phyloP scores from a whole-genome alignment of 1,140 invertebrate genomes.

The Tetragnatha versicolor region DNA sequence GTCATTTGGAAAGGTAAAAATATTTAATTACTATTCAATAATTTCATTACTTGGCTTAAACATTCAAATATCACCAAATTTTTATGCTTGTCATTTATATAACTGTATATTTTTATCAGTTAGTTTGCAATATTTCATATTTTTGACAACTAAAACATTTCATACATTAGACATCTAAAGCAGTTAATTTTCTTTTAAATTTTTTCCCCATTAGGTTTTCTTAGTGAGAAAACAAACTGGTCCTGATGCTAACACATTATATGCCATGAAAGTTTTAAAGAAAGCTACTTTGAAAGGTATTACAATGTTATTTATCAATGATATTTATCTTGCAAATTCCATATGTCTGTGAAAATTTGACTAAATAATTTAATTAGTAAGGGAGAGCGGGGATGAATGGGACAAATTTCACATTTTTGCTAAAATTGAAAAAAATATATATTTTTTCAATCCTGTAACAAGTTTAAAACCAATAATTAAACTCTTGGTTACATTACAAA shows the following conservation, averaged over 20 bases:
- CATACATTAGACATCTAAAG: no score
- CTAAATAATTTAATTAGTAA: no score
- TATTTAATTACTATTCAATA: background rate
- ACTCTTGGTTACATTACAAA: no score
- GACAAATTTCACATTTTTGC: no score
- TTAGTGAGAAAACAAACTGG: conserved; percentile 93
- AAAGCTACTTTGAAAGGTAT: conserved; percentile 98
- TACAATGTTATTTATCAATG: background rate
- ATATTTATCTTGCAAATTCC: background rate
- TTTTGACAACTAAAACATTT: no score
- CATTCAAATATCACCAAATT: no score
- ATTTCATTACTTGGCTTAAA: no score
- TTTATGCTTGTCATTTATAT: background rate
- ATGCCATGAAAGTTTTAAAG: conserved; percentile 99
- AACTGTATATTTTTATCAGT: background rate
- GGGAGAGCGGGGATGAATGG: no score
- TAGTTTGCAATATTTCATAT: background rate
- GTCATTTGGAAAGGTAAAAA: conserved; percentile 93
- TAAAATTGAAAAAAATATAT: no score
- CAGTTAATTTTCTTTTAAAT: background rate
- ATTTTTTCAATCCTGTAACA: no score
- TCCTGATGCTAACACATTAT: conserved; percentile 90
- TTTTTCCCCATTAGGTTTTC: conserved; percentile 74
- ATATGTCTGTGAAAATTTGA: background rate
- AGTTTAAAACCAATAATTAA: no score